Base-by-base conservation (phyloP, 2,888 invertebrate species). In the Zootermopsis nevadensis region DNA sequence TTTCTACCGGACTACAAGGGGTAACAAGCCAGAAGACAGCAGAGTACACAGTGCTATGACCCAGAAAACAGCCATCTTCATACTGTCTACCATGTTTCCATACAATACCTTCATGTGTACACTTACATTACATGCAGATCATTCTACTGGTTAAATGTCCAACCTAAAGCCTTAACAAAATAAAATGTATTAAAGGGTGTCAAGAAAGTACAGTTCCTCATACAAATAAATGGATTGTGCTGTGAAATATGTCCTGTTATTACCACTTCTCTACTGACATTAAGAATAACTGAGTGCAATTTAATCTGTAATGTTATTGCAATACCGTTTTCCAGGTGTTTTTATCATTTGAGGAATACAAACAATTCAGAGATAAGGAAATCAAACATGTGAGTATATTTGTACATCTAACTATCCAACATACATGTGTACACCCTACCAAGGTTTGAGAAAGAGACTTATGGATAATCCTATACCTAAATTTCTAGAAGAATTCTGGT, bases 261-360 rank as follows among this genome's bases (percentile, higher is more conserved):
- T 60, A 60, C n/a, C n/a, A n/a, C 6, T 19, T 31, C 22, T 15
- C 24, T 67, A 7, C 67, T 31, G 31, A 31, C 10, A 31, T 12
- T 10, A 19, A 69, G 69, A 69, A 30, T 1, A 22, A 33, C 33
- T 33, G 22, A 69, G 69, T 22, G 27, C 3, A 60, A 60, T 60
- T 60, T 60, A 60, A 60, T 60, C 60, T 27, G 8, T 27, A 60
- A 27, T 27, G 27, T 48, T 12, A 8, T 12, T 48, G 48, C 15
- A 60, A n/a, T 12, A 19, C 19, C 19, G 19, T 12, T 60, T 27
- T 10, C 6, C 27, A 27, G 12, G 1, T 60, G 60, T 60, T 69
- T n/a, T 69, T 69, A 69, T 69, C 69, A 60, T n/a, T n/a, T 60
- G n/a, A 69, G 33, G 69, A 33, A 33, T 69, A 69, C 69, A 69